A percentile compares a stretch with the other conserved stretches of the same genome.
These are phyloP conservation scores for Holothuria glaberrima DNA, from an alignment of 35 echinoderm and acorn worm genomes.

Conservation along the genomic window DNA sequence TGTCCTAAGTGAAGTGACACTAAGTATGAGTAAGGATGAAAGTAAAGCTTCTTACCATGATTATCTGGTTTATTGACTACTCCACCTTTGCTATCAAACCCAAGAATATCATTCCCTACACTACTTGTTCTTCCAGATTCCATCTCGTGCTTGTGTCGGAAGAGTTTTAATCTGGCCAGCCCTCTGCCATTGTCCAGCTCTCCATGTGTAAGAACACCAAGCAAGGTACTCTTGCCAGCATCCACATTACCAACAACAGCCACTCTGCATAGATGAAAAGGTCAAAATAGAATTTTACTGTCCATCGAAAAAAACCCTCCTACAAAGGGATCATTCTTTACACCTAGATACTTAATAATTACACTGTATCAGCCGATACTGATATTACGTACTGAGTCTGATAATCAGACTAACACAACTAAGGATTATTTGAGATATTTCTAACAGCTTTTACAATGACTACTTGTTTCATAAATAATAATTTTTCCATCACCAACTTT, in stretches of 20 bases:
- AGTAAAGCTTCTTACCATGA: conserved; percentile 74
- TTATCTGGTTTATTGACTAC: conserved; percentile 94
- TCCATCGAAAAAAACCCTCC: too few species aligned
- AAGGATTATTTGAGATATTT: too few species aligned
- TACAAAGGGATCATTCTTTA: too few species aligned
- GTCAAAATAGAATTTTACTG: neutral
- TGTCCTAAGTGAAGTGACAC: too few species aligned
- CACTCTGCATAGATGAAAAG: conserved; percentile 67
- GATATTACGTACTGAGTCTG: too few species aligned
- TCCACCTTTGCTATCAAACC: conserved; percentile 89
- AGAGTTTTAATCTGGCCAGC: conserved; percentile 92
- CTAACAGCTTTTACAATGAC: too few species aligned
- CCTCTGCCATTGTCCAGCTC: conserved; percentile 98
- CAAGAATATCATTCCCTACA: conserved; percentile 96
- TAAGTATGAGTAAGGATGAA: too few species aligned
- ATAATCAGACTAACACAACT: too few species aligned
- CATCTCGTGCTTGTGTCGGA: conserved; percentile 98
- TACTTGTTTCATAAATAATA: too few species aligned
- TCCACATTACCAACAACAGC: conserved; percentile 99
- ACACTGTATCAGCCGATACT: too few species aligned
- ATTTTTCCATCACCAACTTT: too few species aligned
- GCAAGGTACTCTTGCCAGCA: conserved; percentile 95
- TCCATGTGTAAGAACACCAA: conserved; percentile 93
- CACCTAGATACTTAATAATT: too few species aligned
- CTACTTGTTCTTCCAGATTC: conserved; percentile 98